These are phyloP conservation scores for Bettongia penicillata DNA, from an alignment of 2,113 vertebrate species.

Conservation along the genomic window DNA sequence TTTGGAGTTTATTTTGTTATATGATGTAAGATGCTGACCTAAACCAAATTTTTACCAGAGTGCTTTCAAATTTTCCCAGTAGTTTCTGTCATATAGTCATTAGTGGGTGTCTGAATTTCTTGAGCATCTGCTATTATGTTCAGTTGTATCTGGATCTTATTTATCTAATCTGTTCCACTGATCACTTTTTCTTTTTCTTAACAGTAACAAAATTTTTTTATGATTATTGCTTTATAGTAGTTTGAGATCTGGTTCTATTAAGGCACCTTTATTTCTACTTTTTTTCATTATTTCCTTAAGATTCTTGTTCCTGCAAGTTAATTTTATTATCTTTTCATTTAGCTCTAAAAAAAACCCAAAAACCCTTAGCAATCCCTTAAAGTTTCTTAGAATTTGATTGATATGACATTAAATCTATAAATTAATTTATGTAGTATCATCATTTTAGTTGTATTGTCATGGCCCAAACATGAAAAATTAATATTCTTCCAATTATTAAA, in stretches of 20 bases:
- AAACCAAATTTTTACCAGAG: neutral
- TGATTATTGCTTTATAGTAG: neutral
- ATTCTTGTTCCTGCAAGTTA: neutral
- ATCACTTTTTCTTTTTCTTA: neutral
- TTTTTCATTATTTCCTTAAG: neutral
- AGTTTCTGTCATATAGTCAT: neutral
- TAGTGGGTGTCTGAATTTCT: neutral
- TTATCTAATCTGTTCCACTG: neutral
- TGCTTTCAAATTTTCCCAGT: neutral
- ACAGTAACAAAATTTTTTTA: neutral
- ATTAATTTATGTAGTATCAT: neutral
- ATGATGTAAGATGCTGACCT: neutral
- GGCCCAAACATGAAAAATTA: neutral
- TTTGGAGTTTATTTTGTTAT: neutral
- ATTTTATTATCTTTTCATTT: neutral
- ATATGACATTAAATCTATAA: neutral
- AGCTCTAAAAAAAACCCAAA: neutral
- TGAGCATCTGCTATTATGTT: neutral
- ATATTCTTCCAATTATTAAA: neutral
- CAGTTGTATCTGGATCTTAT: neutral
- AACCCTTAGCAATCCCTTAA: neutral
- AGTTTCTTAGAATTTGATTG: neutral
- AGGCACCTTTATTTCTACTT: neutral
- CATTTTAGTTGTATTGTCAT: neutral
- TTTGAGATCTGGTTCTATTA: neutral